These are phyloP conservation scores for Drosophila nigricruria DNA, from an alignment of 2,888 invertebrate genomes.

Conservation along the genomic window DNA sequence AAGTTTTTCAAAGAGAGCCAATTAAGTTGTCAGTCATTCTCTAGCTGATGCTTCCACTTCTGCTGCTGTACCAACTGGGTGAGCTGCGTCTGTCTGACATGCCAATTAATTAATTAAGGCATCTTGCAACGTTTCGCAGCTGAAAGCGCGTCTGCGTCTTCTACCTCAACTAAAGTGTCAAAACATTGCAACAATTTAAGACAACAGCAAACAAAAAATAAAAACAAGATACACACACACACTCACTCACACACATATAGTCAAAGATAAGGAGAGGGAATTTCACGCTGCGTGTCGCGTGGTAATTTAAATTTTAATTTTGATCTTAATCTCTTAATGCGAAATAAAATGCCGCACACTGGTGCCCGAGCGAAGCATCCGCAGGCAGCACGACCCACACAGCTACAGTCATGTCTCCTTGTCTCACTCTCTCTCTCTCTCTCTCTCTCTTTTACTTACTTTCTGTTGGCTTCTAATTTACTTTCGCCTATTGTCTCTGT, in stretches of 20 bases:
- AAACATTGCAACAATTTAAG: constrained; percentile 67
- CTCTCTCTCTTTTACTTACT: constrained; percentile 27
- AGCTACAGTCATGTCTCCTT: neutral
- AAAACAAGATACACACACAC: constrained; percentile 1
- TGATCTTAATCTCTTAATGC: constrained; percentile 86
- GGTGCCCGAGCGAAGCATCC: constrained; percentile 72
- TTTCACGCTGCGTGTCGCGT: constrained; percentile 67
- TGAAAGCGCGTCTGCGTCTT: constrained; percentile 24
- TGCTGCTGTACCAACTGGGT: constrained; percentile 25
- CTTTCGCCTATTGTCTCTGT: constrained; percentile 47
- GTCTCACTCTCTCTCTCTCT: constrained; percentile 3
- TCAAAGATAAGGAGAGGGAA: neutral
- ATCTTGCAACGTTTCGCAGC: constrained; percentile 48
- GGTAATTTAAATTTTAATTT: constrained; percentile 85
- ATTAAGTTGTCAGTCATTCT: constrained; percentile 83
- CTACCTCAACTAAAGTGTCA: constrained; percentile 40
- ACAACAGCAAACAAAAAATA: constrained; percentile 11
- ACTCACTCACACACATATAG: constrained; percentile 2
- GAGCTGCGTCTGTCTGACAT: constrained; percentile 39
- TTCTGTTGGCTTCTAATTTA: constrained; percentile 61
- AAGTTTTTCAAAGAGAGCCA: constrained; percentile 79
- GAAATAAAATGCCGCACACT: constrained; percentile 85
- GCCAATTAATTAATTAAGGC: constrained; percentile 73
- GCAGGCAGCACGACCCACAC: constrained; percentile 42
- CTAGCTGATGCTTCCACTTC: constrained; percentile 48